These are phyloP conservation scores for Sandelia bainsii DNA, from an alignment of 2,797 vertebrate species.

Conservation along the genomic window DNA sequence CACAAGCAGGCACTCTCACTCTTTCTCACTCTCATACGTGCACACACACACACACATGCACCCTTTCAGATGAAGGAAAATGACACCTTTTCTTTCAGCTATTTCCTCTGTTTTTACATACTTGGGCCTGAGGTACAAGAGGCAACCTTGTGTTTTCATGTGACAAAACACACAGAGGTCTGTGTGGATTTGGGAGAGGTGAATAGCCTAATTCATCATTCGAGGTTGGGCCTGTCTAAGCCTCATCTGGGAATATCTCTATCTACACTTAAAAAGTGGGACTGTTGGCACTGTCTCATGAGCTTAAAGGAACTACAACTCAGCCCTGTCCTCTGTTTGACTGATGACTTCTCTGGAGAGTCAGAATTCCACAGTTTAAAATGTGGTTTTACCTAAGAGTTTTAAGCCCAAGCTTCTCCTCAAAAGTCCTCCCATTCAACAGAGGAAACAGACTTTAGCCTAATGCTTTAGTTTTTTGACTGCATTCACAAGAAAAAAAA, in stretches of 20 bases:
- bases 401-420: conserved; percentile 29
- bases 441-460: conserved; percentile 43
- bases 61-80: conserved; percentile 79
- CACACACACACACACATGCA: conserved; percentile 37
- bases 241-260: conserved; percentile 79
- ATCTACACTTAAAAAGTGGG: conserved; percentile 75
- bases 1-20: conserved; percentile 56
- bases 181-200: conserved; percentile 77
- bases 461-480: conserved; percentile 46
- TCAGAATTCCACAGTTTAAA: conserved; percentile 72
- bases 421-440: conserved; percentile 20
- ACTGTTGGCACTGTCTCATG: conserved; percentile 74
- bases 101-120: conserved; percentile 86
- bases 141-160: conserved; percentile 81
- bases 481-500: conserved; percentile 28
- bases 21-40: conserved; percentile 35
- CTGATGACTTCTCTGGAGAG: conserved; percentile 77
- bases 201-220: conserved; percentile 84
- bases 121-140: conserved; percentile 73
- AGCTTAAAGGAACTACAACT: conserved; percentile 75
- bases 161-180: conserved; percentile 83
- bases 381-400: conserved; percentile 62
- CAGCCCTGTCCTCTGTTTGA: conserved; percentile 71
- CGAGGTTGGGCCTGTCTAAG: conserved; percentile 70
- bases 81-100: conserved; percentile 84